phyloP scores from a whole-genome alignment of 2,888 invertebrate species.

The Mantis religiosa region DNA sequence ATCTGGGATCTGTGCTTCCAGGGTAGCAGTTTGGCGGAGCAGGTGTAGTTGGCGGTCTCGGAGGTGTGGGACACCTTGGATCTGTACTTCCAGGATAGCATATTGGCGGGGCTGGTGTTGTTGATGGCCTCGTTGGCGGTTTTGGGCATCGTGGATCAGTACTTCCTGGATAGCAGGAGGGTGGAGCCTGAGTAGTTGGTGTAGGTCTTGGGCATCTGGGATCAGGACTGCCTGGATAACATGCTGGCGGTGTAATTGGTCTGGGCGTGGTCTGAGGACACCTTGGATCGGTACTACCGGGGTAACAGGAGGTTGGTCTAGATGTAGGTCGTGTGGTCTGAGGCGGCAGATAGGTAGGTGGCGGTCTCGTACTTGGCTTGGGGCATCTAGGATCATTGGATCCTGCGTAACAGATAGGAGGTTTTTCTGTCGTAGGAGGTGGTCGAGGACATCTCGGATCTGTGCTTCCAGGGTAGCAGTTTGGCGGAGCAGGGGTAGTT shows the following conservation, averaged over 20 bases:
- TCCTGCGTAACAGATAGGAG: conserved; percentile 22
- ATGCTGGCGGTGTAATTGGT: conserved; percentile 20
- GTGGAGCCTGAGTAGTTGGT: background rate
- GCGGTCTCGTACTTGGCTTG: conserved; percentile 31
- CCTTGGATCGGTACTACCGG: conserved; percentile 34
- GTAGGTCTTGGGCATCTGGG: conserved; percentile 25
- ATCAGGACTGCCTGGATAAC: conserved; percentile 25
- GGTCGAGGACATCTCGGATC: conserved; percentile 23
- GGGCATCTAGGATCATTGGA: conserved; percentile 34
- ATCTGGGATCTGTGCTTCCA: conserved; percentile 38
- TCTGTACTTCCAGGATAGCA: conserved; percentile 32
- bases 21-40: conserved; percentile 36
- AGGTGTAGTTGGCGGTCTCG: conserved; percentile 17
- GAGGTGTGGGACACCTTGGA: conserved; percentile 30
- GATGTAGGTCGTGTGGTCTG: conserved; percentile 35
- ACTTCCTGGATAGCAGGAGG: conserved; percentile 30
- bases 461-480: conserved; percentile 29
- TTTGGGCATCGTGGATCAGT: conserved; percentile 39
- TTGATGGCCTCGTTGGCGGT: conserved; percentile 28
- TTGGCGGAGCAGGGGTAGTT: conserved; percentile 26
- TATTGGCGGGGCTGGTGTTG: conserved; percentile 21
- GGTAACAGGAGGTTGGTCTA: conserved; percentile 38
- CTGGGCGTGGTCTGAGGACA: conserved; percentile 17
- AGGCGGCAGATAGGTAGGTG: conserved; percentile 39
- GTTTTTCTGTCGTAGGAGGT: conserved; percentile 24